Evolutionary conservation across 2,113 vertebrate genomes (phyloP).

Genomic region (Sakesphorus luctuosus): DNA sequence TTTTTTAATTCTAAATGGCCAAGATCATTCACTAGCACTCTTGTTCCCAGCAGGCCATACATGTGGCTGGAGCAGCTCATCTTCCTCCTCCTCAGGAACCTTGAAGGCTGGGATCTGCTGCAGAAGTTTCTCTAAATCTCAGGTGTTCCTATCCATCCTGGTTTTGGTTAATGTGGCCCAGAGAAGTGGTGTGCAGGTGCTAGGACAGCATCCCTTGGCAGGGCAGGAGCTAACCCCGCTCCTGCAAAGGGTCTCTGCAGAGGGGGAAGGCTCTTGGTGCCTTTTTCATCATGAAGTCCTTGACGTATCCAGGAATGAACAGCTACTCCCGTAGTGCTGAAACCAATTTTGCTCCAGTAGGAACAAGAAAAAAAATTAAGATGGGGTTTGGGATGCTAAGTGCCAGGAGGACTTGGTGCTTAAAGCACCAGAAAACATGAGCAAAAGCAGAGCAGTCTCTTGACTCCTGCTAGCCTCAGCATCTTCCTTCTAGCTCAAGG

Average conservation of each 20-base stretch:
- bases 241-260: not conserved
- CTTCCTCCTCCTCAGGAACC: not conserved
- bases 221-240: not conserved
- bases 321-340: not conserved
- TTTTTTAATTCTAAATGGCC: not conserved
- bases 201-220: rapidly evolving
- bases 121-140: not conserved
- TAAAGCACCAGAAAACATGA: not conserved
- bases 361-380: not conserved
- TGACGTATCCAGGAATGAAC: not conserved
- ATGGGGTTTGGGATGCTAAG: not conserved
- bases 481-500: not conserved
- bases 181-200: not conserved
- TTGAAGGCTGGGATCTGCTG: rapidly evolving
- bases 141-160: not conserved
- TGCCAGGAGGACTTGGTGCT: not conserved
- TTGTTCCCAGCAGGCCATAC: not conserved
- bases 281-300: not conserved
- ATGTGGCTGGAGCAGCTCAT: not conserved
- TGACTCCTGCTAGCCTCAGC: not conserved
- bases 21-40: not conserved
- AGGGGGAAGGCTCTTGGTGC: not conserved
- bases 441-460: not conserved
- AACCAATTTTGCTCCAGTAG: not conserved
- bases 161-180: not conserved